A percentile compares a stretch with the other conserved stretches of the same genome.
These are phyloP conservation scores for Lepus townsendii DNA, from an alignment of 2,797 vertebrate species.

Conservation along the genomic window DNA sequence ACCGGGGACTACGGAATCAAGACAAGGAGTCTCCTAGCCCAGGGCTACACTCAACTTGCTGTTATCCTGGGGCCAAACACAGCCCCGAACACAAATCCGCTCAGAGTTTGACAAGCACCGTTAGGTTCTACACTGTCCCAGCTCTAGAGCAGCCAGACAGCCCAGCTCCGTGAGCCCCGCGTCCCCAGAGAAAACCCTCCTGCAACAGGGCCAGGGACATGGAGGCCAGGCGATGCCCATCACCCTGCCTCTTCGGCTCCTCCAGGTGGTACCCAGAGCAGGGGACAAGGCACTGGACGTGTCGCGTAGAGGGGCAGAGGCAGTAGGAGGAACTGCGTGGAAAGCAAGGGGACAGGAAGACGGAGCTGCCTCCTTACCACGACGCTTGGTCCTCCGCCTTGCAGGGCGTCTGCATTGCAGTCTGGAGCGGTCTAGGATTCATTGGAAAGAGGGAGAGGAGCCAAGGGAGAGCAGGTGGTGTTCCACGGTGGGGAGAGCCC, in stretches of 20 bases:
- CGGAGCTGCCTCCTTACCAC: background rate
- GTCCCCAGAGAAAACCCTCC: background rate
- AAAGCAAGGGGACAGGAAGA: background rate
- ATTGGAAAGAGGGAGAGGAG: background rate
- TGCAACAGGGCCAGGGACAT: background rate
- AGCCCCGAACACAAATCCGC: background rate
- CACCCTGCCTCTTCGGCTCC: background rate
- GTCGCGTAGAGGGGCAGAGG: background rate
- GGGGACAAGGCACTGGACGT: background rate
- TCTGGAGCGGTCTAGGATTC: background rate
- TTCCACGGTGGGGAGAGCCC: background rate
- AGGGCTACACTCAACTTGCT: background rate
- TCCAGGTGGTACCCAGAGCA: background rate
- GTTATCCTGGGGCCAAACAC: background rate
- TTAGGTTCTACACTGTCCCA: background rate
- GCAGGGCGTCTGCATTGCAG: background rate
- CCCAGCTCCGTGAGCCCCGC: background rate
- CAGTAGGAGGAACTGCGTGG: background rate
- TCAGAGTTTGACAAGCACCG: constrained; percentile 27
- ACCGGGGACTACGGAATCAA: background rate
- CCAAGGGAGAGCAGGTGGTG: background rate
- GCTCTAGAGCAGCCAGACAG: background rate
- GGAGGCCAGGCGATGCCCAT: background rate
- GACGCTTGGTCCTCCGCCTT: background rate
- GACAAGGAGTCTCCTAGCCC: background rate